Base-by-base conservation (phyloP, 2,113 vertebrate species). In the Gobius niger region DNA sequence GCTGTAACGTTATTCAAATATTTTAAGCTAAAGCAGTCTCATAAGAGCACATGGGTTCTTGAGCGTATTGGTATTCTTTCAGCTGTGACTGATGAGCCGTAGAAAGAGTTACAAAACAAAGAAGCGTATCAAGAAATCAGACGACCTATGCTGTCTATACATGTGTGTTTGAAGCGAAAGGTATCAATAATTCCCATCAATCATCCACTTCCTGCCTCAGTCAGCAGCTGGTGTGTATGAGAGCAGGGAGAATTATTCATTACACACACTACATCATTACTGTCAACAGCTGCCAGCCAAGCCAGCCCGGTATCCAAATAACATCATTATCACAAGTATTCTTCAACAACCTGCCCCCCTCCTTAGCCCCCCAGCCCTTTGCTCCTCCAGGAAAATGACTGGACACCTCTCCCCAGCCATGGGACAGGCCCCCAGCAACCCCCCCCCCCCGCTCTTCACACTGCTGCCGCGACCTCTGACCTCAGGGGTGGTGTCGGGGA, bases 111-210 rank as follows among this genome's bases (percentile, higher is more conserved):
- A 84, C 74, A 82, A 8, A 87, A 85, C 81, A 65, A 56, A 80
- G 80, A 83, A 67, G n/a, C 77, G 51, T 67, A 88, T 88, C 75
- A 77, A 78, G 81, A 60, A 85, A 78, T 85, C 77, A 76, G 65
- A 66, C 61, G 67, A 52, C 16, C 19, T 54, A 68, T 42, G 65
- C 69, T 79, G 50, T 4, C 57, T 60, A 60, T 76, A 73, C 68
- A 72, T 75, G 73, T 81, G 76, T 78, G 69, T 78, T 68, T 74
- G 65, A 77, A 61, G 72, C 52, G 73, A 85, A 72, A 72, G 68
- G 78, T 89, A 86, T 89, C 87, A 80, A 90, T 90, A 91, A 88
- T 88, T 90, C 82, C 78, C 86, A 91, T 90, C 87, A 87, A 89
- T 91, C 85, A 87, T 88, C 78, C 80, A 73, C 82, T 89, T 91